Evolutionary conservation across 2,797 vertebrate species (phyloP).

Genomic region (Hydrolagus colliei): DNA sequence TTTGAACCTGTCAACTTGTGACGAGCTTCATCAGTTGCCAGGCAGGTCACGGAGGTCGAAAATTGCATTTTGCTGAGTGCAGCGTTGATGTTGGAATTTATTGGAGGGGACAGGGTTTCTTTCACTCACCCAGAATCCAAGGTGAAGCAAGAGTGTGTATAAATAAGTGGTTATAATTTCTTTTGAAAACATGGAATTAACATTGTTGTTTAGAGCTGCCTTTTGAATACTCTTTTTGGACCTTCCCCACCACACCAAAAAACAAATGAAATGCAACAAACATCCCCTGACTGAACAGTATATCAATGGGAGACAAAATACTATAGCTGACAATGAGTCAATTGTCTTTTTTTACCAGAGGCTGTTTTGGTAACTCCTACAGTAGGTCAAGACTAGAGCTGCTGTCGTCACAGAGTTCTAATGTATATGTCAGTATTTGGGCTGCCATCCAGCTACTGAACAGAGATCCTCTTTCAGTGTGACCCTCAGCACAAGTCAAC

Average conservation of each 20-base stretch:
- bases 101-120: not conserved
- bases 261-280: too few relatives aligned
- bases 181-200: not conserved
- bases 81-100: not conserved
- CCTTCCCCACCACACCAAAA: too few relatives aligned
- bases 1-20: not conserved
- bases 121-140: not conserved
- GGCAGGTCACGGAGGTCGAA: not conserved
- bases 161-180: not conserved
- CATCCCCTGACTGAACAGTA: not conserved
- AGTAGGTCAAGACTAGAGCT: not conserved
- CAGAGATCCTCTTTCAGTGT: conserved; percentile 25
- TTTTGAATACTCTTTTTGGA: not conserved
- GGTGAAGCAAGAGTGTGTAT: not conserved
- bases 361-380: not conserved
- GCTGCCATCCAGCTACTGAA: not conserved
- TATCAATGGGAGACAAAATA: conserved; percentile 10
- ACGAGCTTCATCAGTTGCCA: not conserved
- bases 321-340: conserved; percentile 10
- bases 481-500: conserved; percentile 1
- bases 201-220: not conserved
- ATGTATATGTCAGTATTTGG: not conserved
- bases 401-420: not conserved
- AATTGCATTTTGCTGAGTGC: too few relatives aligned
- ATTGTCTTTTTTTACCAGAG: not conserved